Conservation (phyloP, 2,113 vertebrate species). For the Notothenia rossii region DNA sequence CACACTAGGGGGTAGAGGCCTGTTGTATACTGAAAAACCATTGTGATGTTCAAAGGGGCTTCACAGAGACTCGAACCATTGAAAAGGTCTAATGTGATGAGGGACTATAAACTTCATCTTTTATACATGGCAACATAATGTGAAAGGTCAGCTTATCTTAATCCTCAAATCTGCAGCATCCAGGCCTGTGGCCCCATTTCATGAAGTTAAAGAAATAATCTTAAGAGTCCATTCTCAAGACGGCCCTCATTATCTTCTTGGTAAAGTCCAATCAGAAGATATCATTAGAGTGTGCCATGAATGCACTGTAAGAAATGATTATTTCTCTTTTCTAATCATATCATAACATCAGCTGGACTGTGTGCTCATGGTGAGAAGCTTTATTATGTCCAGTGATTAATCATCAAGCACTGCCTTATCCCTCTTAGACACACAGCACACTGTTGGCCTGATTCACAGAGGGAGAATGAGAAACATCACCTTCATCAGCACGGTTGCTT, state of each 20-base stretch:
- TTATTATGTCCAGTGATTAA: slow-evolving; percentile 81
- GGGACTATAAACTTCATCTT: slow-evolving; percentile 82
- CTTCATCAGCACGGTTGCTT: slow-evolving; percentile 54
- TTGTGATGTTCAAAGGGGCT: slow-evolving; percentile 78
- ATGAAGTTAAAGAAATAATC: slow-evolving; percentile 84
- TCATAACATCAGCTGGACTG: slow-evolving; percentile 79
- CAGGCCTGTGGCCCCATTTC: slow-evolving; percentile 78
- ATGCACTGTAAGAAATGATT: slow-evolving; percentile 77
- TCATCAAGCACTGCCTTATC: slow-evolving; percentile 75
- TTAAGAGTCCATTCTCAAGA: slow-evolving; percentile 76
- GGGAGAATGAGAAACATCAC: slow-evolving; percentile 54
- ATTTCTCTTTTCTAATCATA: slow-evolving; percentile 80
- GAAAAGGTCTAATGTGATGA: slow-evolving; percentile 84
- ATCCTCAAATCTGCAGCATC: slow-evolving; percentile 83
- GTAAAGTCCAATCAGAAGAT: slow-evolving; percentile 78
- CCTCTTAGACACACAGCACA: slow-evolving; percentile 66
- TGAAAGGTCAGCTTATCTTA: slow-evolving; percentile 85
- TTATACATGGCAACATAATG: slow-evolving; percentile 83
- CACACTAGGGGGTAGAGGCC: slow-evolving; percentile 74
- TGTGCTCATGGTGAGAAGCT: slow-evolving; percentile 73
- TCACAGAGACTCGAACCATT: slow-evolving; percentile 76
- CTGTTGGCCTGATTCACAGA: slow-evolving; percentile 46
- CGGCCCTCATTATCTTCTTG: slow-evolving; percentile 77
- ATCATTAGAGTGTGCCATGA: slow-evolving; percentile 77
- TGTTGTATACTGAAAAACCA: slow-evolving; percentile 75